Evolutionary conservation across 2,888 invertebrate species (phyloP).

Genomic region (Cephus pygmeus): DNA sequence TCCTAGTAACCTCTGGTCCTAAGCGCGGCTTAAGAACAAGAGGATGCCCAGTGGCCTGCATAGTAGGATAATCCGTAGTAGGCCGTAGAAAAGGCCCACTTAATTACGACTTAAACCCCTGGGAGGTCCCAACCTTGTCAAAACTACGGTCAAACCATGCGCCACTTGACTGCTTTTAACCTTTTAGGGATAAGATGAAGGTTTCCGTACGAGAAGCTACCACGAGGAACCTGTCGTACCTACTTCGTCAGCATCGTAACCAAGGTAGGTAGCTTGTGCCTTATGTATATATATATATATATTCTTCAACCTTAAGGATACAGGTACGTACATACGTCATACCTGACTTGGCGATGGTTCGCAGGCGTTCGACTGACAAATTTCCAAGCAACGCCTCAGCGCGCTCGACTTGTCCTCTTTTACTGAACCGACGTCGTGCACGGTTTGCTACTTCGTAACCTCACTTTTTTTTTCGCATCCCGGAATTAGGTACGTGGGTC

Average conservation of each 20-base stretch:
- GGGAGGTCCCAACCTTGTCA: slow-evolving; percentile 44
- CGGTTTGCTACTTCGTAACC: neutral
- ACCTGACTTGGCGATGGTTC: neutral
- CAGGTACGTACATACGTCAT: neutral
- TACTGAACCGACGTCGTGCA: neutral
- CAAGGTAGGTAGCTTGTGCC: neutral
- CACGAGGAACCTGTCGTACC: slow-evolving; percentile 28
- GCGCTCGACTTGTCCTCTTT: neutral
- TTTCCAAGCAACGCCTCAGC: slow-evolving; percentile 18
- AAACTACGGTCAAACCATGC: slow-evolving; percentile 29
- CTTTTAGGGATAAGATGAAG: slow-evolving; percentile 25
- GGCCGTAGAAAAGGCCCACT: slow-evolving; percentile 30
- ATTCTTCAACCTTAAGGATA: neutral
- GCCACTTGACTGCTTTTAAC: slow-evolving; percentile 31
- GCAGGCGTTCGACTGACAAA: slow-evolving; percentile 32
- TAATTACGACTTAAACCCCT: slow-evolving; percentile 48
- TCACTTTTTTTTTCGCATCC: neutral
- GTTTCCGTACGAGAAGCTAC: slow-evolving; percentile 30
- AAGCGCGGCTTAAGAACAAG: slow-evolving; percentile 5
- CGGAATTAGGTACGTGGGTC: neutral
- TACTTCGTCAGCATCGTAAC: neutral
- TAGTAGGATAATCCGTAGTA: slow-evolving; percentile 33
- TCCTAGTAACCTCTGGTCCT: neutral
- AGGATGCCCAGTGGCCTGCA: neutral
- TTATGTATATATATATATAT: neutral